Percentiles rank a stretch among this genome's conserved stretches.
phyloP scores from a whole-genome alignment of 2,888 invertebrate species.

The Drosophila sordidapex region DNA sequence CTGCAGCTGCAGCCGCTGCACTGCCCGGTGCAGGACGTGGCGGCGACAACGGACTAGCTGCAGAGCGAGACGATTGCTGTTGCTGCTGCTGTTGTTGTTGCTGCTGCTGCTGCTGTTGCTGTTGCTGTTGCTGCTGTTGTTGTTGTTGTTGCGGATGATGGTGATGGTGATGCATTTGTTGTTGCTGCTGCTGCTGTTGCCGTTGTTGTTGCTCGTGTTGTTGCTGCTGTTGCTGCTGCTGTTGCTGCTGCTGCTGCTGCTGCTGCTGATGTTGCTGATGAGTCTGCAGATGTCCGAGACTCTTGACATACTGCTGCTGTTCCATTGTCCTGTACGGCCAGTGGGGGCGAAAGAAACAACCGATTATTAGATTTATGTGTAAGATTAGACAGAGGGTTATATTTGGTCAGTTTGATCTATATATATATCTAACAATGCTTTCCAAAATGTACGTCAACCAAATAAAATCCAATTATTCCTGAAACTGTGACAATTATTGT shows the following conservation, averaged over 20 bases:
- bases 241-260: constrained; percentile 64
- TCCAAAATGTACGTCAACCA: too few relatives aligned
- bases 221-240: constrained; percentile 72
- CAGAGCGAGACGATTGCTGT: constrained; percentile 83
- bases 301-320: constrained; percentile 84
- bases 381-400: too few relatives aligned
- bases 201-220: constrained; percentile 73
- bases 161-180: constrained; percentile 72
- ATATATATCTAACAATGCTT: background rate
- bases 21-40: constrained; percentile 83
- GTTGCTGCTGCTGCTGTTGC: constrained; percentile 72
- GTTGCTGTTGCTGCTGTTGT: constrained; percentile 69
- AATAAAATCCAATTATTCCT: too few relatives aligned
- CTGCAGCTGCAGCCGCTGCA: constrained; percentile 81
- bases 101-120: constrained; percentile 74
- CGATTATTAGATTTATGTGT: constrained; percentile 82
- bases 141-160: constrained; percentile 74
- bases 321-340: constrained; percentile 85
- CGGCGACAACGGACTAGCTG: constrained; percentile 85
- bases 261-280: constrained; percentile 74
- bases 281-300: constrained; percentile 77
- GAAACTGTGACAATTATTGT: background rate
- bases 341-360: constrained; percentile 67
- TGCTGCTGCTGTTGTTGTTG: constrained; percentile 74
- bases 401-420: background rate